Evolutionary conservation across 1,140 invertebrate genomes (phyloP).

Genomic region (Protaetia brevitarsis): DNA sequence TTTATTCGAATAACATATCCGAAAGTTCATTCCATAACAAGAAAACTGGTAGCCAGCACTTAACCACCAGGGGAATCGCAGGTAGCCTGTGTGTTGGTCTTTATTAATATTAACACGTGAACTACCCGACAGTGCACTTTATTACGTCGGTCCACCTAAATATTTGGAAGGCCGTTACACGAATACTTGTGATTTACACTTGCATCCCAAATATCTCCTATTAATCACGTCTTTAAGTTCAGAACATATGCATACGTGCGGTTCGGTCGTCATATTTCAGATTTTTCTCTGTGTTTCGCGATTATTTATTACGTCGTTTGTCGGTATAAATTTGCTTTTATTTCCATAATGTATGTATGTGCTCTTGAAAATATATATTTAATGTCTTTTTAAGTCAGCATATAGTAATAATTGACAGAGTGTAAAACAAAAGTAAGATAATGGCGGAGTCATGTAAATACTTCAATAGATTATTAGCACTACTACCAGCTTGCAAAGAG

Average conservation of each 20-base stretch:
- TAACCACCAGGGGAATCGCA: slow-evolving; percentile 3
- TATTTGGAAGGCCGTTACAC: slow-evolving; percentile 19
- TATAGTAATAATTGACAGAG: too few species aligned
- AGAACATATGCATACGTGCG: not conserved
- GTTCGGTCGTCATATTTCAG: slow-evolving; percentile 8
- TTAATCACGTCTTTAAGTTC: slow-evolving; percentile 8
- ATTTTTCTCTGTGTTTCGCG: slow-evolving; percentile 7
- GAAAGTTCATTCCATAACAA: slow-evolving; percentile 11
- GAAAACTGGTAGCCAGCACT: slow-evolving; percentile 20
- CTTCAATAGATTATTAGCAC: too few species aligned
- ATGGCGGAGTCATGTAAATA: too few species aligned
- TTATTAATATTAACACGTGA: slow-evolving; percentile 26
- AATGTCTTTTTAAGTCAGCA: not conserved
- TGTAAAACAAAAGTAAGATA: too few species aligned
- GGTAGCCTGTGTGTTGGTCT: slow-evolving; percentile 5
- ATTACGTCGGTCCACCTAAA: slow-evolving; percentile 15
- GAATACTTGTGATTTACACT: slow-evolving; percentile 23
- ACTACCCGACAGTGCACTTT: slow-evolving; percentile 18
- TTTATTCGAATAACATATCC: too few species aligned
- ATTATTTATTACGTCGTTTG: slow-evolving; percentile 18
- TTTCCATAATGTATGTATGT: not conserved
- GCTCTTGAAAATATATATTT: not conserved
- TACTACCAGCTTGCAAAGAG: too few species aligned
- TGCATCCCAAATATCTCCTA: slow-evolving; percentile 9
- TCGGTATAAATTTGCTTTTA: slow-evolving; percentile 1